These are phyloP conservation scores for Bufotes viridis DNA, from an alignment of 2,797 vertebrate genomes.

Conservation along the genomic window DNA sequence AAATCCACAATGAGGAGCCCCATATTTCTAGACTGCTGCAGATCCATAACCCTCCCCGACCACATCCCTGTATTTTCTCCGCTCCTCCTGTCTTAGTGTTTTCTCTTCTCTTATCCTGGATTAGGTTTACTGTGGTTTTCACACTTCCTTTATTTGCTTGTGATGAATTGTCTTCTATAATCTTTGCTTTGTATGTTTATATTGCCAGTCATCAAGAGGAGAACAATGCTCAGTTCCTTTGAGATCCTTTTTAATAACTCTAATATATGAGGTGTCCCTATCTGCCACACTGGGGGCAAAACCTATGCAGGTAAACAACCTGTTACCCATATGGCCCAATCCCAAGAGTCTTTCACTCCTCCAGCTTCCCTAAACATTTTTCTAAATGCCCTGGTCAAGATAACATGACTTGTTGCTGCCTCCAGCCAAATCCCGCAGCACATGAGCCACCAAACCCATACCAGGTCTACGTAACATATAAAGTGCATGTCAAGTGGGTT, in stretches of 20 bases:
- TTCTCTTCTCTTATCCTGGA: neutral
- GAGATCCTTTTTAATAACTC: constrained; percentile 11
- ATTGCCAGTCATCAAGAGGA: neutral
- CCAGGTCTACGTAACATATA: no score
- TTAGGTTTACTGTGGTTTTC: neutral
- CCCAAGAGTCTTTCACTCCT: no score
- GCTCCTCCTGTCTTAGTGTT: neutral
- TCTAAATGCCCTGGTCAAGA: no score
- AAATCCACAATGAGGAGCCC: neutral
- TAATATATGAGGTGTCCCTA: neutral
- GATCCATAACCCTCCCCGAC: neutral
- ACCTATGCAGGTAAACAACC: no score
- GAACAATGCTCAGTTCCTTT: neutral
- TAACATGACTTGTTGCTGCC: no score
- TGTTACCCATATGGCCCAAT: no score
- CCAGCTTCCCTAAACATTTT: no score
- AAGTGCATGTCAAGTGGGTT: no score
- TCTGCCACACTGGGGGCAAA: no score
- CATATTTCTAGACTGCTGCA: neutral
- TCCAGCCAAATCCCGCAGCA: no score
- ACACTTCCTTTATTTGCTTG: neutral
- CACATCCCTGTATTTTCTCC: neutral
- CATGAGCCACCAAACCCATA: no score
- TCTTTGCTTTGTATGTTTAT: neutral
- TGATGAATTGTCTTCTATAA: neutral